Percentiles rank a stretch among this genome's conserved stretches.
phyloP scores from a whole-genome alignment of 2,113 vertebrate genomes.

The Rissa tridactyla region DNA sequence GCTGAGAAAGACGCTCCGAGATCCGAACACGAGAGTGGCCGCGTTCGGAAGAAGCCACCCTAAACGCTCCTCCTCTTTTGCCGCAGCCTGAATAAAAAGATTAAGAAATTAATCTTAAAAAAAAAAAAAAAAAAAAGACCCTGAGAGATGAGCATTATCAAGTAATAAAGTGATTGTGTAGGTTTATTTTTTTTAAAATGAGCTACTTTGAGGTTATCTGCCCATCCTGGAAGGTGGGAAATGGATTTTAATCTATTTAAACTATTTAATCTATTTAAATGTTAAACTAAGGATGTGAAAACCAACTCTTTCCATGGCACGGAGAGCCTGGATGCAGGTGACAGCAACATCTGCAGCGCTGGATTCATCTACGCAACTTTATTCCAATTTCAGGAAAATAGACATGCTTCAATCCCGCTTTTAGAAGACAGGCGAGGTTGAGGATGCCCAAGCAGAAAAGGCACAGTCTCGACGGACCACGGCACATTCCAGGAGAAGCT shows the following conservation, averaged over 20 bases:
- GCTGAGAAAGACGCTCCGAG: not conserved
- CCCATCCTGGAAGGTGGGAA: not conserved
- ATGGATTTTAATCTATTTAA: not conserved
- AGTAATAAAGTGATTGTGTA: not conserved
- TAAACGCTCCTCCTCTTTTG: not conserved
- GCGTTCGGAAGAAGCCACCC: not conserved
- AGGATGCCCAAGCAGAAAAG: not conserved
- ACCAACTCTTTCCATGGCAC: not conserved
- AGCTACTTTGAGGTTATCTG: not conserved
- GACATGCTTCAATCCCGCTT: not conserved
- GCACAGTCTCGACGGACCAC: not conserved
- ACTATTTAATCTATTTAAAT: too few species aligned
- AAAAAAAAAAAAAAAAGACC: too few species aligned
- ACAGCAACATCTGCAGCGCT: rapidly evolving
- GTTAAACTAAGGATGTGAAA: not conserved
- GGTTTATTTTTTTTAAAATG: not conserved
- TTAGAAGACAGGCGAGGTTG: not conserved
- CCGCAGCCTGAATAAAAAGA: not conserved
- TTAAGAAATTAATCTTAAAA: not conserved
- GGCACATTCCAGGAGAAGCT: not conserved
- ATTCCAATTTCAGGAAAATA: not conserved
- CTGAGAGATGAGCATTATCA: not conserved
- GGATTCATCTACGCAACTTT: not conserved
- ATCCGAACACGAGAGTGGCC: not conserved
- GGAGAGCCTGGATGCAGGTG: not conserved